phyloP scores from a whole-genome alignment of 1,140 invertebrate genomes.

The Bombus pascuorum region DNA sequence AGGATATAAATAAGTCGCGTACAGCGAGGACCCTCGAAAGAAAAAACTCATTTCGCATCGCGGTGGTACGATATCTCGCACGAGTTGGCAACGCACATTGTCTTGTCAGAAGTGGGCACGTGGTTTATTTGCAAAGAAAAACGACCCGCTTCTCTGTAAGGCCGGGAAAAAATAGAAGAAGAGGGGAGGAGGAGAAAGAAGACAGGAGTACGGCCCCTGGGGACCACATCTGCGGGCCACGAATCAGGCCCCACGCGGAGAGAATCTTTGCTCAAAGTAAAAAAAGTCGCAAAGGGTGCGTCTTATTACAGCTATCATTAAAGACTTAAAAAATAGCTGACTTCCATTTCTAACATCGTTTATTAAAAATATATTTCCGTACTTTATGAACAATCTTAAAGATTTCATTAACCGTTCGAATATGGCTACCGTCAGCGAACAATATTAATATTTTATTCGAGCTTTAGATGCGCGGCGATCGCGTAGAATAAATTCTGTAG shows the following conservation, averaged over 20 bases:
- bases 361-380: too few species aligned
- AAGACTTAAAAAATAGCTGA: too few species aligned
- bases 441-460: too few species aligned
- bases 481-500: too few species aligned
- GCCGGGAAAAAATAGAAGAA: constrained; percentile 18
- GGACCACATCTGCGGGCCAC: constrained; percentile 54
- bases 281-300: constrained; percentile 28
- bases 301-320: background rate
- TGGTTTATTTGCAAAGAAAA: constrained; percentile 59
- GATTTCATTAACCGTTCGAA: too few species aligned
- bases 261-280: constrained; percentile 10
- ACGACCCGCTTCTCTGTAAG: background rate
- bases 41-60: constrained; percentile 18
- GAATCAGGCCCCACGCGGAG: constrained; percentile 56
- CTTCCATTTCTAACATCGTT: too few species aligned
- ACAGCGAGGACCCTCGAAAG: background rate
- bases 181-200: constrained; percentile 1
- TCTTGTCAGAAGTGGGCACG: constrained; percentile 14
- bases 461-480: too few species aligned
- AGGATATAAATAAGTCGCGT: constrained; percentile 38
- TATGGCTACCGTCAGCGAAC: too few species aligned
- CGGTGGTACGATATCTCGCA: constrained; percentile 41
- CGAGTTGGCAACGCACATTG: constrained; percentile 18
- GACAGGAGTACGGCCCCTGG: background rate
- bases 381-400: too few species aligned